phyloP scores from a whole-genome alignment of 2,888 invertebrate genomes.

The Caprella mutica region DNA sequence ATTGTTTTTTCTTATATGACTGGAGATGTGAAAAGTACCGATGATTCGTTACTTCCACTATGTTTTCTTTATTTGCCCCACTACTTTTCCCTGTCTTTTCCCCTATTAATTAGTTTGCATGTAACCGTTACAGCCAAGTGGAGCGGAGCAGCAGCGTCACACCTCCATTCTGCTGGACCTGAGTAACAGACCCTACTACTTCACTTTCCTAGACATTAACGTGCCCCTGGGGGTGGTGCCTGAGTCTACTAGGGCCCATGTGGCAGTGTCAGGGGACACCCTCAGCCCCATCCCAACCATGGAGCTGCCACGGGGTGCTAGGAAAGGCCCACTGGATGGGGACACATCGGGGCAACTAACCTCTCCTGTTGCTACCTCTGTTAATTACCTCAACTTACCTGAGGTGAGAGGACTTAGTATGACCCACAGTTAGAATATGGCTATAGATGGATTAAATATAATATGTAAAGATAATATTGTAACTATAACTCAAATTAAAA shows the following conservation, averaged over 20 bases:
- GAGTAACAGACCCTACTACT: conserved; percentile 78
- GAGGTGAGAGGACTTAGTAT: too few relatives aligned
- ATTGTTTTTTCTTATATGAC: too few relatives aligned
- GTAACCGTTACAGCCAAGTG: conserved; percentile 55
- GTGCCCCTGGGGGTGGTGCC: conserved; percentile 91
- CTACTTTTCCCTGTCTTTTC: neutral
- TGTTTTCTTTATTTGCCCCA: too few relatives aligned
- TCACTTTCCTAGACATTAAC: conserved; percentile 92
- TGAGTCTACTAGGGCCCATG: conserved; percentile 78
- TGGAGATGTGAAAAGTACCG: too few relatives aligned
- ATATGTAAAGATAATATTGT: neutral
- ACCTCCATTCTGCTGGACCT: conserved; percentile 83
- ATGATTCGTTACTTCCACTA: too few relatives aligned
- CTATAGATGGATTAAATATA: too few relatives aligned
- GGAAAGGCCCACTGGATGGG: too few relatives aligned
- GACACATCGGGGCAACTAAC: too few relatives aligned
- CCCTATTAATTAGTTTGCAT: neutral
- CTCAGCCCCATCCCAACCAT: conserved; percentile 1
- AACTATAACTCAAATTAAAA: neutral
- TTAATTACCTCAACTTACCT: neutral
- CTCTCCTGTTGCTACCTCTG: too few relatives aligned
- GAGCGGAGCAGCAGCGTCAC: conserved; percentile 80
- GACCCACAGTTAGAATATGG: too few relatives aligned
- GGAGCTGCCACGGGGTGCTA: too few relatives aligned
- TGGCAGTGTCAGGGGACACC: conserved; percentile 68